phyloP scores from a whole-genome alignment of 2,888 invertebrate genomes.

The Neuroscelio doddi region DNA sequence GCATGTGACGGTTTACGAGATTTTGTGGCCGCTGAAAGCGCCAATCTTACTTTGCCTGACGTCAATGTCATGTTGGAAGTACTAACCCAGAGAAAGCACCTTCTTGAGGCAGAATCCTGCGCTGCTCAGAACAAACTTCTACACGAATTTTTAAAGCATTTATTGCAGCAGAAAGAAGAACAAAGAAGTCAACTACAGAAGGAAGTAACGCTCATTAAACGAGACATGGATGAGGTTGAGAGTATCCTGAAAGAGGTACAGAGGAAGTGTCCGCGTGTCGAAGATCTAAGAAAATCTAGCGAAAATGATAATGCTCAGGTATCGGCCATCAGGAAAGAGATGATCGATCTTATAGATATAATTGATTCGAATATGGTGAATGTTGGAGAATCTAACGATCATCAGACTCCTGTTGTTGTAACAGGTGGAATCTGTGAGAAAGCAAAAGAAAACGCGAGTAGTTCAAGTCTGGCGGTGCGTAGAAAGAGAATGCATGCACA shows the following conservation, averaged over 20 bases:
- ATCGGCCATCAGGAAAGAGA: slow-evolving; percentile 75
- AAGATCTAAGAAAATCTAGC: slow-evolving; percentile 74
- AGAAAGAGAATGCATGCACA: slow-evolving; percentile 86
- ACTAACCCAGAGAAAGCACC: slow-evolving; percentile 83
- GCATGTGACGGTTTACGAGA: slow-evolving; percentile 73
- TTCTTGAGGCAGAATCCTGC: slow-evolving; percentile 86
- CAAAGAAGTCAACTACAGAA: slow-evolving; percentile 78
- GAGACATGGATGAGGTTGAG: slow-evolving; percentile 82
- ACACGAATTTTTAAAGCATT: slow-evolving; percentile 86
- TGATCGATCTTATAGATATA: slow-evolving; percentile 75
- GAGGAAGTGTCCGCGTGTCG: slow-evolving; percentile 75
- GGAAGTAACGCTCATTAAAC: slow-evolving; percentile 84
- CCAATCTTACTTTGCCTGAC: slow-evolving; percentile 83
- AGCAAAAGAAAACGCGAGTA: slow-evolving; percentile 51
- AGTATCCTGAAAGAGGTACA: slow-evolving; percentile 77
- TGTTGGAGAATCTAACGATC: slow-evolving; percentile 49
- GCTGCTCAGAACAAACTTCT: slow-evolving; percentile 87
- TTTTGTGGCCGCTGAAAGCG: slow-evolving; percentile 80
- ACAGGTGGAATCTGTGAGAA: slow-evolving; percentile 50
- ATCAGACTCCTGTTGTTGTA: slow-evolving; percentile 51
- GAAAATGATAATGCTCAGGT: slow-evolving; percentile 73
- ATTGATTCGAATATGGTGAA: slow-evolving; percentile 73
- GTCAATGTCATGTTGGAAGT: slow-evolving; percentile 88
- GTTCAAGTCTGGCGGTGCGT: slow-evolving; percentile 78
- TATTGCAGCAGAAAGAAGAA: slow-evolving; percentile 82